Percentiles rank a stretch among this genome's conserved stretches.
Evolutionary conservation across 2,797 vertebrate species (phyloP).

Genomic region (Florisuga fusca): DNA sequence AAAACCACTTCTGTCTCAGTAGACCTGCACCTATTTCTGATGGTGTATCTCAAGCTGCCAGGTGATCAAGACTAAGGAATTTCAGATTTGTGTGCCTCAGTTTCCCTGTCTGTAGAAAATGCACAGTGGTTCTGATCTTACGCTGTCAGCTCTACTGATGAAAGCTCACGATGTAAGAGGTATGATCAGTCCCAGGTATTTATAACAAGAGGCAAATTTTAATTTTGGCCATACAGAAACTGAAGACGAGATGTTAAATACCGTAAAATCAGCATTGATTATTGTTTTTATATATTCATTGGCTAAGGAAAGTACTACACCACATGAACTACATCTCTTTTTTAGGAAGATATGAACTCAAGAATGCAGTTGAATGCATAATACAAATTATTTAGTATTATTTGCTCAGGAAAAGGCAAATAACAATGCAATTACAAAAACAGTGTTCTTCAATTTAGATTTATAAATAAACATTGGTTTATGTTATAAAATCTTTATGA

Average conservation of each 20-base stretch:
- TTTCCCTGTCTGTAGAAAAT: background rate
- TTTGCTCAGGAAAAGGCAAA: constrained; percentile 42
- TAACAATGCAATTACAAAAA: constrained; percentile 47
- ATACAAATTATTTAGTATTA: background rate
- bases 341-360: background rate
- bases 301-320: background rate
- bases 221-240: background rate
- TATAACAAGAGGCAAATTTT: background rate
- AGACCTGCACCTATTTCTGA: background rate
- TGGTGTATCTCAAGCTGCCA: background rate
- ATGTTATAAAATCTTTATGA: constrained; percentile 36
- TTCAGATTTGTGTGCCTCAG: background rate
- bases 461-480: constrained; percentile 34
- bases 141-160: background rate
- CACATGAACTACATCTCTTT: background rate
- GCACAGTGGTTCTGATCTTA: background rate
- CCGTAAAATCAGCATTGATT: background rate
- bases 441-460: constrained; percentile 40
- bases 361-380: background rate
- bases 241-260: background rate
- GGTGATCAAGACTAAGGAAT: background rate
- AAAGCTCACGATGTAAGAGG: background rate
- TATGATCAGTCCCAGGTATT: background rate
- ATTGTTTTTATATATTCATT: background rate
- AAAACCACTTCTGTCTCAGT: accelerated